Percentiles rank a stretch among this genome's conserved stretches.
phyloP scores from a whole-genome alignment of 2,113 vertebrate species.

The Cephalopholis sonnerati region DNA sequence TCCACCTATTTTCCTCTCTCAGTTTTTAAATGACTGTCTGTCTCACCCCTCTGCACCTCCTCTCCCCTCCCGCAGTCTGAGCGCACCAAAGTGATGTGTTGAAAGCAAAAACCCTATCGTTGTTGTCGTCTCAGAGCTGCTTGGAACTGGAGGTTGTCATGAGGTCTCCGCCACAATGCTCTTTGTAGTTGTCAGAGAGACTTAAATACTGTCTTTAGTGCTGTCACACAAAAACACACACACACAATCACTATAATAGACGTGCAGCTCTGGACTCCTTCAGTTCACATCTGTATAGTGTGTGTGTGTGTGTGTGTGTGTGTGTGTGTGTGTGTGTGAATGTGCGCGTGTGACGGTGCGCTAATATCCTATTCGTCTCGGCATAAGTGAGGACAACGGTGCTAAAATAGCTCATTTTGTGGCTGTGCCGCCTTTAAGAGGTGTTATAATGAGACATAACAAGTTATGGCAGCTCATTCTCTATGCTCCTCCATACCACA shows the following conservation, averaged over 20 bases:
- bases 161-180: conserved; percentile 60
- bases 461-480: conserved; percentile 78
- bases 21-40: conserved; percentile 42
- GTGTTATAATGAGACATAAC: conserved; percentile 75
- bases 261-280: conserved; percentile 38
- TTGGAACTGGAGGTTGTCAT: conserved; percentile 64
- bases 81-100: conserved; percentile 53
- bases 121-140: conserved; percentile 51
- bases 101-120: conserved; percentile 57
- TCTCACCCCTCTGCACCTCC: conserved; percentile 38
- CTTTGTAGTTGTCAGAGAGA: conserved; percentile 72
- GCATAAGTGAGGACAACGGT: conserved; percentile 65
- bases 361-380: conserved; percentile 57
- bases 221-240: conserved; percentile 57
- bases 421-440: conserved; percentile 61
- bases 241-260: conserved; percentile 66
- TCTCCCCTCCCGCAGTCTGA: conserved; percentile 25
- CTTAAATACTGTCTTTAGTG: conserved; percentile 74
- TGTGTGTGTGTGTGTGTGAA: neutral
- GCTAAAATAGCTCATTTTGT: conserved; percentile 73
- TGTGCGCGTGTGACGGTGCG: neutral
- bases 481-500: conserved; percentile 60
- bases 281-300: conserved; percentile 39
- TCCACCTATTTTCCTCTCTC: conserved; percentile 46
- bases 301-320: conserved; percentile 22